Conservation (phyloP, 2,797 vertebrate species). For the Megaceryle alcyon region DNA sequence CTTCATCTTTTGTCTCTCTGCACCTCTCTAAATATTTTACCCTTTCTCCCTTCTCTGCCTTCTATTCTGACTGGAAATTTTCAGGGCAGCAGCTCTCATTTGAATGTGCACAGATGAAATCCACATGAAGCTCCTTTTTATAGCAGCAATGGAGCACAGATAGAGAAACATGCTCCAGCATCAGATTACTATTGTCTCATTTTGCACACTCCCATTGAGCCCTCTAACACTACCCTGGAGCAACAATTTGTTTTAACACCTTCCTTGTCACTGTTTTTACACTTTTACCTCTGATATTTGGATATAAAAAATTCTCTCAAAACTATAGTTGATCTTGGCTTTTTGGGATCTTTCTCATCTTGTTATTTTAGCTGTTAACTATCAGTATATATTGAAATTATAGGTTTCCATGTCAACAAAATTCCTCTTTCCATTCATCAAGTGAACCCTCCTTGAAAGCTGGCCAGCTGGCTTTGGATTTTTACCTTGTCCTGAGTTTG, state of each 20-base stretch:
- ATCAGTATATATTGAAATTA: neutral
- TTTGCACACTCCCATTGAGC: neutral
- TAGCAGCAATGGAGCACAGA: neutral
- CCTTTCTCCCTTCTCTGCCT: neutral
- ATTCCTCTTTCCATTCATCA: neutral
- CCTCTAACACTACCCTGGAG: neutral
- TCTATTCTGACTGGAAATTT: neutral
- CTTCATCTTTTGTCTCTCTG: neutral
- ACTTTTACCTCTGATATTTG: neutral
- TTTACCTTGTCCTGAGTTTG: constrained; percentile 3
- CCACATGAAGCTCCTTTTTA: neutral
- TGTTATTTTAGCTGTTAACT: constrained; percentile 22
- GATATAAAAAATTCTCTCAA: neutral
- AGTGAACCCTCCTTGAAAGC: neutral
- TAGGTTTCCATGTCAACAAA: constrained; percentile 29
- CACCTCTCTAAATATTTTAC: neutral
- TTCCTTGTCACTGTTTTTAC: neutral
- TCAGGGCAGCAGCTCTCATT: neutral
- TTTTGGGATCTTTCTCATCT: neutral
- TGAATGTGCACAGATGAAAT: neutral
- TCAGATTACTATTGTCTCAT: neutral
- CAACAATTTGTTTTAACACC: neutral
- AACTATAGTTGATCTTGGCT: neutral
- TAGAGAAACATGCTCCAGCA: neutral
- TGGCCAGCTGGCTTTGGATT: constrained; percentile 11